These are phyloP conservation scores for Megastigmus dorsalis DNA, from an alignment of 2,888 invertebrate species.

Conservation along the genomic window DNA sequence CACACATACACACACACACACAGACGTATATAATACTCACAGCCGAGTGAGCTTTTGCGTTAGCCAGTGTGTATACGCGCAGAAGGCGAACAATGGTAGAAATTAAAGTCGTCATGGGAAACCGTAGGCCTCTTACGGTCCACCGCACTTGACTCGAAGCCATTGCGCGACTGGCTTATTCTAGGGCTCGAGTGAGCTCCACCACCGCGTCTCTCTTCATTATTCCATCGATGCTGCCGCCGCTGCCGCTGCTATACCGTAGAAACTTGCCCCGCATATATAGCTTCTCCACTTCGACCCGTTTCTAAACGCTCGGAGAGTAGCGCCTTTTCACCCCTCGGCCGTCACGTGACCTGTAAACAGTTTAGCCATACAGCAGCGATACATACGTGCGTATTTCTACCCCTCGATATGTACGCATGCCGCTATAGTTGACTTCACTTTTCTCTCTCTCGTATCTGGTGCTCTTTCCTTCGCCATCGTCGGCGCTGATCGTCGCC, in stretches of 20 bases:
- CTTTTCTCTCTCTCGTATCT: not conserved
- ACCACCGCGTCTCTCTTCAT: slow-evolving; percentile 59
- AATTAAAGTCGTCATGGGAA: slow-evolving; percentile 73
- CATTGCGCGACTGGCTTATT: slow-evolving; percentile 44
- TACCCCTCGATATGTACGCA: not conserved
- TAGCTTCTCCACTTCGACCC: too few species aligned
- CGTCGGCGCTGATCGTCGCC: too few species aligned
- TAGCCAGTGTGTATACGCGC: not conserved
- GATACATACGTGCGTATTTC: not conserved
- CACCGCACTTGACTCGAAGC: slow-evolving; percentile 65
- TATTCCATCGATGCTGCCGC: slow-evolving; percentile 58
- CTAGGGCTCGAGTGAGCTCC: not conserved
- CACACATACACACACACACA: too few species aligned
- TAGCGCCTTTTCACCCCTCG: slow-evolving; percentile 53
- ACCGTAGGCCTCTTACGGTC: slow-evolving; percentile 70
- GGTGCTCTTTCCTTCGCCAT: not conserved
- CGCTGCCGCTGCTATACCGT: too few species aligned
- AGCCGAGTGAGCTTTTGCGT: not conserved
- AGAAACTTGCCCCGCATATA: too few species aligned
- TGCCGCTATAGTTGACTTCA: slow-evolving; percentile 1
- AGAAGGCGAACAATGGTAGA: slow-evolving; percentile 63
- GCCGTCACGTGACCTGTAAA: slow-evolving; percentile 68
- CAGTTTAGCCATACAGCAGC: slow-evolving; percentile 57
- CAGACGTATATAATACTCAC: too few species aligned
- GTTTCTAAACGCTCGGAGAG: too few species aligned